Base-by-base conservation (phyloP, 2,888 invertebrate genomes). In the Cyaniris semiargus region DNA sequence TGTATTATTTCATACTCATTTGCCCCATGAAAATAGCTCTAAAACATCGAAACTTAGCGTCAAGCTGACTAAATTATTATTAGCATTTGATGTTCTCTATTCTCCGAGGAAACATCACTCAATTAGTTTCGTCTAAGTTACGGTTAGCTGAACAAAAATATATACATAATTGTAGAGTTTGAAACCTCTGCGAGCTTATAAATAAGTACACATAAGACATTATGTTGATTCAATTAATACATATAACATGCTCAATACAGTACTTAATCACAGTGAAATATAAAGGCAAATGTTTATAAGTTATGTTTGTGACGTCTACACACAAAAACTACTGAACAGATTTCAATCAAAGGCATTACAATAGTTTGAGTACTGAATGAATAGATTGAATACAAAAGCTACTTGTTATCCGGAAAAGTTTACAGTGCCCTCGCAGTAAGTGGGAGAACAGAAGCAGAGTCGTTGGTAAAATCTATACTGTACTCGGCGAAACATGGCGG, bases 81-180 rank as follows among this genome's bases (percentile, higher is more conserved):
- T 53, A 48, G 27, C 23, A 74, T 74, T 53, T 27, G 48, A 74
- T 74, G 74, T 74, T 74, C 44, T 15, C 23, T 27, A 18, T 53
- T 74, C 74, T 48, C 74, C 23, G 18, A 27, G 48, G 74, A 48
- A 53, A 74, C 74, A 74, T 74, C 74, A 48, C 74, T 74, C 53
- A 74, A 74, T 74, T 74, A 74, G 74, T 53, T 74, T 27, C 48
- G 44, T 3, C 27, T 18, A 21, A n/a, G 74, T 48, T 48, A 13
- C 27, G 74, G 48, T 5, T 0, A 74, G 15, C 74, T 74, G 10
- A 44, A 74, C 3, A 15, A 74, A 74, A 74, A 74, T 74, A 74
- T 53, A n/a, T n/a, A n/a, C n/a, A 74, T 53, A 74, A 74, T 74
- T 74, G 48, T 48, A 53, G 18, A 74, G 72, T 74, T 74, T 18